These are phyloP conservation scores for Hydractinia symbiolongicarpus DNA, from an alignment of 30 jellyfish, hydroid and myxozoan species.

Conservation along the genomic window DNA sequence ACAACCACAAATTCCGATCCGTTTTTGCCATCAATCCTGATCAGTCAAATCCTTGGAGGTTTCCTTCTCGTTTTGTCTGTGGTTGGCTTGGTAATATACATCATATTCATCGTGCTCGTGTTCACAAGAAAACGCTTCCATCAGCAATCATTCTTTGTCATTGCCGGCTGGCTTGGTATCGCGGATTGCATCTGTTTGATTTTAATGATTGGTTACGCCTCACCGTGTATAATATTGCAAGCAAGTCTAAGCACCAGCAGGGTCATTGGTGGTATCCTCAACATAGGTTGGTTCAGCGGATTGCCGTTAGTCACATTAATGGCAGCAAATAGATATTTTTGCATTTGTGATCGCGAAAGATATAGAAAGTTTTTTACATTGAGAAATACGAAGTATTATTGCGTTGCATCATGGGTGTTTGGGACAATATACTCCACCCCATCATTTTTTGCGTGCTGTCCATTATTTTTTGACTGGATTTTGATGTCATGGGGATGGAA, in stretches of 20 bases:
- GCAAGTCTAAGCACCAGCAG: neutral
- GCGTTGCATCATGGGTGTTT: slow-evolving; percentile 13
- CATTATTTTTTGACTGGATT: slow-evolving; percentile 4
- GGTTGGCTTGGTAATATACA: slow-evolving; percentile 2
- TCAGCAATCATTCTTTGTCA: neutral
- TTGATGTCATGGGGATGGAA: slow-evolving; percentile 22
- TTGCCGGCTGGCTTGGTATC: slow-evolving; percentile 13
- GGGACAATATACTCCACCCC: slow-evolving; percentile 10
- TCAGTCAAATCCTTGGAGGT: slow-evolving; percentile 6
- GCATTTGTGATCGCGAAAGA: neutral
- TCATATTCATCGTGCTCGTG: slow-evolving; percentile 8
- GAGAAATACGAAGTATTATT: neutral
- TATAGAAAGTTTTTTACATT: slow-evolving; percentile 5
- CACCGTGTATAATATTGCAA: neutral
- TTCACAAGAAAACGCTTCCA: slow-evolving; percentile 2
- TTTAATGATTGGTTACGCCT: slow-evolving; percentile 14
- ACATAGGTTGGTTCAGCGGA: slow-evolving; percentile 20
- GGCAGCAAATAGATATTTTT: slow-evolving; percentile 10
- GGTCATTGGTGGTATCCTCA: slow-evolving; percentile 10
- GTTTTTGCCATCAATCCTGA: neutral
- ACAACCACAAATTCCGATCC: too few species aligned
- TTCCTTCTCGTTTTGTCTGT: neutral
- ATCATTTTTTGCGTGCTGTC: slow-evolving; percentile 17
- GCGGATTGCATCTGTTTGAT: slow-evolving; percentile 19
- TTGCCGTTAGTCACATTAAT: slow-evolving; percentile 1